Conservation (phyloP, 2,888 invertebrate species). For the Sesia bembeciformis region DNA sequence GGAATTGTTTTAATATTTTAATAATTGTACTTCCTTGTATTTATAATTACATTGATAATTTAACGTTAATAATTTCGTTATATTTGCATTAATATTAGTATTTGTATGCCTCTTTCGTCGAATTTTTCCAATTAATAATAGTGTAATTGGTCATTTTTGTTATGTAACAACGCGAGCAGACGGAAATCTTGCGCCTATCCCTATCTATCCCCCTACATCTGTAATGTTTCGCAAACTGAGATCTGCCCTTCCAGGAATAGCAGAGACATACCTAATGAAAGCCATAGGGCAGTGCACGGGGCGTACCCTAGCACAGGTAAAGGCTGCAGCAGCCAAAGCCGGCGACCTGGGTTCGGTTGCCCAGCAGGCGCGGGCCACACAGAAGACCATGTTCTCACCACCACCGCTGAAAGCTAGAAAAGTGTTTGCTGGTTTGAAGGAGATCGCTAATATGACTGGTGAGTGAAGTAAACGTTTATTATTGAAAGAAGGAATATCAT, state of each 20-base stretch:
- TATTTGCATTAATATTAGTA: no score
- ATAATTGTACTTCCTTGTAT: no score
- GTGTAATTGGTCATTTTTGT: no score
- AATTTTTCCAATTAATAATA: no score
- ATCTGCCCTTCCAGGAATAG: conserved; percentile 80
- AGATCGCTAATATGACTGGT: conserved; percentile 91
- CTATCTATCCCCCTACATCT: no score
- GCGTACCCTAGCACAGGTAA: conserved; percentile 87
- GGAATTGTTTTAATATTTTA: no score
- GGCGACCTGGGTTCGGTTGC: conserved; percentile 96
- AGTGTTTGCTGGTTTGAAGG: conserved; percentile 89
- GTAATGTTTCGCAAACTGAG: no score
- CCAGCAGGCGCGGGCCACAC: conserved; percentile 86
- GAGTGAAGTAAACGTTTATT: conserved; percentile 41
- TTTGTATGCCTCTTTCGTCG: no score
- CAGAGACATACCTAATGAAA: conserved; percentile 95
- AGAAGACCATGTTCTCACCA: conserved; percentile 91
- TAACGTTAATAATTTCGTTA: no score
- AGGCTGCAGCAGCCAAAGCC: conserved; percentile 69
- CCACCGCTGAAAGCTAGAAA: conserved; percentile 81
- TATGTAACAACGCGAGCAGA: no score
- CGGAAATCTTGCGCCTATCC: no score
- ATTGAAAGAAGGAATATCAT: neutral
- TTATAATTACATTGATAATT: no score
- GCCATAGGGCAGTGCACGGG: conserved; percentile 94